These are phyloP conservation scores for Eulemur rubriventer DNA, from an alignment of 2,797 vertebrate genomes.

Conservation along the genomic window DNA sequence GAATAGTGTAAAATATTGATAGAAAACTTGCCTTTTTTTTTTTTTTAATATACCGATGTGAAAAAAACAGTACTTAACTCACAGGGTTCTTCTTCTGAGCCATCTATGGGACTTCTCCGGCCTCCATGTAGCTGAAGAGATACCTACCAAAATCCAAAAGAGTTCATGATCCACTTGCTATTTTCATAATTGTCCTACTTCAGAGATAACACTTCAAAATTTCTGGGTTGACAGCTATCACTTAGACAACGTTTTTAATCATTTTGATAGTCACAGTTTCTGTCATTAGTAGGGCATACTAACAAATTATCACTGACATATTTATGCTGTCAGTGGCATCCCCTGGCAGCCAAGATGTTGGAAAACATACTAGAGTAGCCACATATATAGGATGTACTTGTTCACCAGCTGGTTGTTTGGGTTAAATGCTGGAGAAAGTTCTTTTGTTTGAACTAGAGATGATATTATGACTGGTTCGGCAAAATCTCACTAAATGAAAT, in stretches of 20 bases:
- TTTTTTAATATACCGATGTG: neutral
- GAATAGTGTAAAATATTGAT: neutral
- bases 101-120: neutral
- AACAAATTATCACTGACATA: constrained; percentile 85
- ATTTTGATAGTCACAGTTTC: constrained; percentile 82
- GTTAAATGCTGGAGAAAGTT: constrained; percentile 9
- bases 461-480: neutral
- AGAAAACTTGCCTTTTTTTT: neutral
- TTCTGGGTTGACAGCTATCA: constrained; percentile 71
- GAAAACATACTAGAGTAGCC: constrained; percentile 73
- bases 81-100: neutral
- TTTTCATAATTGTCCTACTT: neutral
- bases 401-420: constrained; percentile 75
- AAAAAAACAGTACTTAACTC: neutral
- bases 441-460: constrained; percentile 54
- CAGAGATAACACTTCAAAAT: constrained; percentile 48
- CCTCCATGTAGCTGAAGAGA: neutral
- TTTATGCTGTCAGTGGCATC: constrained; percentile 75
- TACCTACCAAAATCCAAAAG: neutral
- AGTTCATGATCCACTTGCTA: neutral
- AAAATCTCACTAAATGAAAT: constrained; percentile 23
- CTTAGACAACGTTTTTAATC: constrained; percentile 76
- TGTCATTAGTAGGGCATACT: constrained; percentile 85
- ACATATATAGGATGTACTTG: constrained; percentile 33
- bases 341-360: constrained; percentile 61